Base-by-base conservation (phyloP, 2,888 invertebrate species). In the Maniola hyperantus region DNA sequence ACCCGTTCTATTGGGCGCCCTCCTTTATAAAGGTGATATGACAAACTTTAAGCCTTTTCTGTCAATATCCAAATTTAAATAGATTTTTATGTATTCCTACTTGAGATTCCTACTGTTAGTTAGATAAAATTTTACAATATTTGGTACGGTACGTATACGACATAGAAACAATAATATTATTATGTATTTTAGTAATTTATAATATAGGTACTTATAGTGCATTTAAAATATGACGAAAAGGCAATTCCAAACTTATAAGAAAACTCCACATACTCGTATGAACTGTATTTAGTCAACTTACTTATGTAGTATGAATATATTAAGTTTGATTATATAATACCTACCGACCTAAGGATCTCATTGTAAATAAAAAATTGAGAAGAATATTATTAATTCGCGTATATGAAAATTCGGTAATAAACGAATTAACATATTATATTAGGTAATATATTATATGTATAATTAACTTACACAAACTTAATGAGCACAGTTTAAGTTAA, bases 311-410 rank as follows among this genome's bases (percentile, higher is more conserved):
- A 33, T 57, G 26, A 34, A 58, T 34, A 66, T 34, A 42, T 51
- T 58, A 50, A 20, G 34, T 61, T 61, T 53, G 34, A 36, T 51
- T 55, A 36, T 57, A 10, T 7, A n/a, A n/a, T n/a, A n/a, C n/a
- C n/a, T n/a, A n/a, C n/a, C n/a, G n/a, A 39, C 11, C 11, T 39
- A 64, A 64, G 64, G 64, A 64, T 64, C 64, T 64, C 64, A 64
- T 64, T 51, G 61, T 36, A 48, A 50, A 11, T 20, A 51, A 50
- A 50, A 48, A 50, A 20, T 48, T 60, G 36, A 61, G 50, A 48
- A 50, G 33, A 20, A 13, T 18, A 46, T 46, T n/a, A 18, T 42
- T 33, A 53, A 4, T 44, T 42, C n/a, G 42, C 18, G 7, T 20
- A n/a, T 58, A 33, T 26, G 42, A 44, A 58, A 44, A 13, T 58